phyloP scores from a whole-genome alignment of 2,113 vertebrate species.

The Deroptyus accipitrinus region DNA sequence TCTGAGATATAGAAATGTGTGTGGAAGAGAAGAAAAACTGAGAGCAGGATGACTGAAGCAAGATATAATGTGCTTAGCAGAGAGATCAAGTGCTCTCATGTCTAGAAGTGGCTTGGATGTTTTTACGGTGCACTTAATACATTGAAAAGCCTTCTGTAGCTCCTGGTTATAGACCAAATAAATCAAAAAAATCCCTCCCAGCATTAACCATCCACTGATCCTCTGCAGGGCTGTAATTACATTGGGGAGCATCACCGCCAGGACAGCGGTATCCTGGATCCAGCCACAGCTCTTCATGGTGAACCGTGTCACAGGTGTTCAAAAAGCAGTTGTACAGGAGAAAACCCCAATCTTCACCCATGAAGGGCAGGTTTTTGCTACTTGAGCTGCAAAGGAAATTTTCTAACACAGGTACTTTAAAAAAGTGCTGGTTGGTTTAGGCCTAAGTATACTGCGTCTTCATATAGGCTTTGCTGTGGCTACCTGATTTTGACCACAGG shows the following conservation, averaged over 20 bases:
- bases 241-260: background rate
- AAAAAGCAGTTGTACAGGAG: background rate
- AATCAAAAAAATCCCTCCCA: slow-evolving; percentile 49
- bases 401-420: background rate
- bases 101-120: background rate
- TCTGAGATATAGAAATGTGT: background rate
- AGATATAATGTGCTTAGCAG: background rate
- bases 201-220: slow-evolving; percentile 51
- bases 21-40: background rate
- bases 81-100: slow-evolving; percentile 11
- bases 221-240: slow-evolving; percentile 47
- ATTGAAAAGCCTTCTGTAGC: slow-evolving; percentile 22
- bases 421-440: background rate
- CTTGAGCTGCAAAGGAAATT: background rate
- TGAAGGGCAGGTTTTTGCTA: background rate
- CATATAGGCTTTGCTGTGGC: background rate
- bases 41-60: background rate
- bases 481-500: background rate
- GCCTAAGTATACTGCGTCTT: background rate
- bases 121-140: slow-evolving; percentile 22
- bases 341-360: background rate
- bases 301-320: background rate
- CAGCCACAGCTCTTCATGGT: background rate
- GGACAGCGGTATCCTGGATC: background rate
- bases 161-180: slow-evolving; percentile 39